These are phyloP conservation scores for Phylloscopus whistleri DNA, from an alignment of 2,113 vertebrate species.

Conservation along the genomic window DNA sequence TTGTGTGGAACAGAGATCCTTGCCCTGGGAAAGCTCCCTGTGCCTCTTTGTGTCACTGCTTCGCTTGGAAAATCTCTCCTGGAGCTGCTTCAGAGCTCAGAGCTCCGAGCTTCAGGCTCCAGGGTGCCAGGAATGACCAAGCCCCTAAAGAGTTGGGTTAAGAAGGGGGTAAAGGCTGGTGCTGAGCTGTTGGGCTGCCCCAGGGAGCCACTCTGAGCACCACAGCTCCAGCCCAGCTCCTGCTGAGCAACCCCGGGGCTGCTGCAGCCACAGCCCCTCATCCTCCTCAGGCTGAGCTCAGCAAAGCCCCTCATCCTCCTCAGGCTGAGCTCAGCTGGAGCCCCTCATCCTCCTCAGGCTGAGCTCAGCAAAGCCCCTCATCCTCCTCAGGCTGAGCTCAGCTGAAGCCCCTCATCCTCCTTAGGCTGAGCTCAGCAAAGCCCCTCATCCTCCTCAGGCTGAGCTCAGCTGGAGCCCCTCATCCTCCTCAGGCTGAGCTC, in stretches of 20 bases:
- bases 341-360: no score
- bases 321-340: no score
- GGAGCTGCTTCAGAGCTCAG: background rate
- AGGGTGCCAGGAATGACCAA: background rate
- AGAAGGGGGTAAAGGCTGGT: background rate
- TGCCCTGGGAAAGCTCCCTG: background rate
- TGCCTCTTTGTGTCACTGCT: background rate
- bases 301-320: background rate
- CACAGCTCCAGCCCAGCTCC: rapidly evolving
- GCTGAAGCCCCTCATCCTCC: no score
- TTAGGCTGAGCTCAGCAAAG: no score
- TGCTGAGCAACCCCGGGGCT: background rate
- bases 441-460: no score
- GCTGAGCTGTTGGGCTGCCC: background rate
- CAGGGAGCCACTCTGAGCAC: background rate
- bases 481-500: background rate
- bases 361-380: no score
- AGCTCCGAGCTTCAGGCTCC: background rate
- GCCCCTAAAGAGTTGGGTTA: background rate
- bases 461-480: no score
- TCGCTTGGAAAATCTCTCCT: background rate
- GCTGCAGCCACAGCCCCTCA: background rate
- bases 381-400: no score
- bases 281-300: no score
- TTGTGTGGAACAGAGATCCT: background rate